Base-by-base conservation (phyloP, 2,797 vertebrate genomes). In the Ctenopoma multispine region DNA sequence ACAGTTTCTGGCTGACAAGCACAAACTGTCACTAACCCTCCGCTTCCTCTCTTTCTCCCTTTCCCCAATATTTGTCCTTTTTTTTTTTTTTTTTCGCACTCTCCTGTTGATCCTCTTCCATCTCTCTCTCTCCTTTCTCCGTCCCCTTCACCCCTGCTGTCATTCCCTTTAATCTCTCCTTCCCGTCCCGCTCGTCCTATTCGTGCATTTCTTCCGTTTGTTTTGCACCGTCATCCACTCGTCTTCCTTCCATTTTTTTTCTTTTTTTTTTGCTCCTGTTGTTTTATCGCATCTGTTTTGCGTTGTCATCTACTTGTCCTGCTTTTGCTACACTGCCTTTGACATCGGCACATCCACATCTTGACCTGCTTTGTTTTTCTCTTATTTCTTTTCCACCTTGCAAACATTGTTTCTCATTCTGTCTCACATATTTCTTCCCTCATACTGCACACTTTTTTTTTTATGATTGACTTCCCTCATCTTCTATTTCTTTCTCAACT, bases 1-100 rank as follows among this genome's bases (percentile, higher is more conserved):
- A 73, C 72, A 51, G 4, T 90, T 90, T 92, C 79, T 88, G 71
- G 88, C 87, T 91, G 87, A 92, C 84, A 43, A 81, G 64, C 72
- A 85, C 87, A 87, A 92, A 89, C 86, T 90, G 87, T 93, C 90
- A 93, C 91, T 93, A 93, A 93, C 90, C 84, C 79, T 83, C 64
- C 61, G 10, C 91, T 90, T 89, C 79, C 83, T 83, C 69, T 84
- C 72, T 82, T 56, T 69, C 80, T 85, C 80, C 66, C 58, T 70
- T 11, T 51, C 15, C 67, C 71, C 53, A 40, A 64, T 72, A 46
- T 72, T 57, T 58, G 11, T 72, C 23, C 14, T 38, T n/a, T 4
- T 75, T 74, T 74, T 31, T 24, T 23, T 47, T 46, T 49, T 24
- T 69, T 40, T 82, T 55, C 18, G 40, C 11, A 27, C 7, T 21